phyloP scores from a whole-genome alignment of 2,113 vertebrate species.

The Elephantulus edwardii region DNA sequence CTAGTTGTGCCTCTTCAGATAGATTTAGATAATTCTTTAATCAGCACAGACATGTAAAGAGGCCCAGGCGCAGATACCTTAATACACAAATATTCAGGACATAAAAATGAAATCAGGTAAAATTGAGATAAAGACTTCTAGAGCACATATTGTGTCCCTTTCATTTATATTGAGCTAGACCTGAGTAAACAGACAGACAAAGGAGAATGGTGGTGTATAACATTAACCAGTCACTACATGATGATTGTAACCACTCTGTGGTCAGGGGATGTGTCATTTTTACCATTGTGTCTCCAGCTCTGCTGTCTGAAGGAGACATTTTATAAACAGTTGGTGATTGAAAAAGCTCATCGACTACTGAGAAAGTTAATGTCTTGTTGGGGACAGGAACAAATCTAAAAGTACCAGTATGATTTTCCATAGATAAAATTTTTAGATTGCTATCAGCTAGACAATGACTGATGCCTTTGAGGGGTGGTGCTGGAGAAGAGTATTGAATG shows the following conservation, averaged over 20 bases:
- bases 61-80: not conserved
- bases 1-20: not conserved
- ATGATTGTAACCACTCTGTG: not conserved
- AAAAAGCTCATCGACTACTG: not conserved
- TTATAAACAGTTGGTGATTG: not conserved
- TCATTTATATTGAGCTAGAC: not conserved
- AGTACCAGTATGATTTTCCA: not conserved
- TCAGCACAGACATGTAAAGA: not conserved
- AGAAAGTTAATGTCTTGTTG: not conserved
- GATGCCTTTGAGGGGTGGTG: too few species aligned
- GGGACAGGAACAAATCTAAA: not conserved
- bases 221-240: not conserved
- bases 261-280: not conserved
- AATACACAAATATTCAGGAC: not conserved
- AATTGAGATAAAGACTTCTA: not conserved
- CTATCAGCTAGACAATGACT: too few species aligned
- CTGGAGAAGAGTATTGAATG: too few species aligned
- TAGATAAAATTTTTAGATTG: not conserved
- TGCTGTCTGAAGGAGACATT: not conserved
- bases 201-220: not conserved
- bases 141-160: not conserved
- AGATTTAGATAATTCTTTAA: slow-evolving; percentile 12
- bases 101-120: not conserved
- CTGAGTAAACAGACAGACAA: not conserved
- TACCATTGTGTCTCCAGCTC: not conserved